Evolutionary conservation across 2,888 invertebrate genomes (phyloP), one percentile per base, ranked within the genome.

Genomic region (Cremastinae sp.): DNA sequence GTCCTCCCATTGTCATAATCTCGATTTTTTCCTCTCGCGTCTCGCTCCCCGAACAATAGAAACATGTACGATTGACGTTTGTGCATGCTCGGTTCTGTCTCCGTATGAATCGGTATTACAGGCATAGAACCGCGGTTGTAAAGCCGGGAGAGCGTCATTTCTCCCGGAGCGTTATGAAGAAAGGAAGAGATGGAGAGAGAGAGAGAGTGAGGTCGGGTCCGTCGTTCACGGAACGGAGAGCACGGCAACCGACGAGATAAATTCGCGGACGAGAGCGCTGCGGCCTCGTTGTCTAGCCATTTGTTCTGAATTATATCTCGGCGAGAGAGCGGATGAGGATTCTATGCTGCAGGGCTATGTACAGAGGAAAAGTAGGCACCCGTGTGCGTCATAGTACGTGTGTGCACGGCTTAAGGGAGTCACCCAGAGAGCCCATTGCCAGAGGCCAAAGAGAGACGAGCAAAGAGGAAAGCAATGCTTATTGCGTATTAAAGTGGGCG

Each of bases 401-500:
- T n/a, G 35, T 12, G 12, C 9, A 20, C 35, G 37, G 18, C 28
- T 45, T 5, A 22, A 56, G 66, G 66, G 59, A 49, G 41, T 43
- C 65, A 43, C 75, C 35, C 49, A 59, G 62, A 16, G 51, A 47
- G 58, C 10, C 47, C 58, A 64, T 58, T 28, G 59, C 65, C 55
- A 65, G 22, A 53, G 61, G 65, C 66, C 20, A 22, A 62, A 9
- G 62, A 64, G 58, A 45, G 49, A 43, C 65, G 55, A 64, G 65
- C 20, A 18, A 14, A 18, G 28, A 16, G 41, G 69, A 43, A 59
- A 55, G 61, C 64, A 76, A 66, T 72, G 76, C 78, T 81, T 82
- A 81, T 84, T 82, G 81, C 79, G 80, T 83, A 84, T 84, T 83
- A 83, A 83, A 85, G 82, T 83, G 73, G 82, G 72, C 71, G 78